Evolutionary conservation across 2,113 vertebrate species (phyloP).

Genomic region (Chaetops frenatus): DNA sequence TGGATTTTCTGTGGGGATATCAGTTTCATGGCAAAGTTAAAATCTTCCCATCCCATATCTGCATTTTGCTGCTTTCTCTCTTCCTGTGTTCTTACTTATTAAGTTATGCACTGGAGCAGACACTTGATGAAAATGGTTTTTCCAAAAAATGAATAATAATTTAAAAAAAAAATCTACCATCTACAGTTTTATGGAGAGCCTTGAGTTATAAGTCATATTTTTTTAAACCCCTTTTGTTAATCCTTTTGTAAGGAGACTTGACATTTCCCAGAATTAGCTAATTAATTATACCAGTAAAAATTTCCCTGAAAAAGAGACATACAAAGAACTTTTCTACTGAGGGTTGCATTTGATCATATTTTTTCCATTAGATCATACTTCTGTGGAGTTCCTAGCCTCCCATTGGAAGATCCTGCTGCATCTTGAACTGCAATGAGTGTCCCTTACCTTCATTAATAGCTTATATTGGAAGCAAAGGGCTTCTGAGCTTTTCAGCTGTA

Average conservation of each 20-base stretch:
- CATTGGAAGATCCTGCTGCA: not conserved
- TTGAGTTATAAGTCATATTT: not conserved
- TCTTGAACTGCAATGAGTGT: not conserved
- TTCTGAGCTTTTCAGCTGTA: slow-evolving; percentile 4
- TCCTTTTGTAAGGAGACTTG: not conserved
- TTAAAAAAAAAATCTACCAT: not conserved
- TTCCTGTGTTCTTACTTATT: not conserved
- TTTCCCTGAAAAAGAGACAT: not conserved
- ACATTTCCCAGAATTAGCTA: slow-evolving; percentile 9
- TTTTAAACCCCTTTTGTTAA: not conserved
- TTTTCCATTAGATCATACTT: not conserved
- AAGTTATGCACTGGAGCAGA: not conserved
- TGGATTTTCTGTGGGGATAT: not conserved
- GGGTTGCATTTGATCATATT: not conserved
- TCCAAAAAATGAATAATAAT: not conserved
- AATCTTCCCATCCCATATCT: not conserved
- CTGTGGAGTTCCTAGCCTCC: not conserved
- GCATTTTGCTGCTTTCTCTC: not conserved
- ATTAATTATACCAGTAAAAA: not conserved
- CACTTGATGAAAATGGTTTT: not conserved
- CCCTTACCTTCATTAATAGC: not conserved
- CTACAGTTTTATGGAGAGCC: not conserved
- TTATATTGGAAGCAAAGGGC: not conserved
- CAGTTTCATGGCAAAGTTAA: not conserved
- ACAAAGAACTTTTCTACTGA: not conserved